Conservation (phyloP, 2,888 invertebrate species). For the Laothoe populi region DNA sequence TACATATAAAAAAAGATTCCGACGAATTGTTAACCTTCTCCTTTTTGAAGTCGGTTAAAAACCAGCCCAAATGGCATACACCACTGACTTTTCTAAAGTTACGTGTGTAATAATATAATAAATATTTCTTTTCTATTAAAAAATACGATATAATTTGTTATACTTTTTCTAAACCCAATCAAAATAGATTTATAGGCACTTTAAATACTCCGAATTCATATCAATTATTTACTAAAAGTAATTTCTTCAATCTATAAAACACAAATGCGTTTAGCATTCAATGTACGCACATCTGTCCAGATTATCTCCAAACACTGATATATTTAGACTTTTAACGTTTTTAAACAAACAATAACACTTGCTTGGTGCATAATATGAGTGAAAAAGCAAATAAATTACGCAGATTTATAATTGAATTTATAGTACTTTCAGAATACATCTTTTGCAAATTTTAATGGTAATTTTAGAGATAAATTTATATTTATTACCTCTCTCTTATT, state of each 20-base stretch:
- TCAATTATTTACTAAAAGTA: neutral
- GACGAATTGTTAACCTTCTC: too few relatives aligned
- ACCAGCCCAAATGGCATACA: too few relatives aligned
- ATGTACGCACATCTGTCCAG: neutral
- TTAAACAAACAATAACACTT: neutral
- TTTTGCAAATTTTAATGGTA: neutral
- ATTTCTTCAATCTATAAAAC: neutral
- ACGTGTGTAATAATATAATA: too few relatives aligned
- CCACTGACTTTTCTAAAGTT: too few relatives aligned
- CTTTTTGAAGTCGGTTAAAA: too few relatives aligned
- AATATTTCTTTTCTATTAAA: too few relatives aligned
- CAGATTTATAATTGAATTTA: neutral
- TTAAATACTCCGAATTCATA: too few relatives aligned
- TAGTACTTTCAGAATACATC: neutral
- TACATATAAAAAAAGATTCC: too few relatives aligned
- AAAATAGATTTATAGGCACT: too few relatives aligned
- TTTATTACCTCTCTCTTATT: too few relatives aligned
- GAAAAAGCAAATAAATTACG: neutral
- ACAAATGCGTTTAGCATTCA: neutral
- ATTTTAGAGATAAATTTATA: neutral
- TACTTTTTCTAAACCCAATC: too few relatives aligned
- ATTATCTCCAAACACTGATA: slow-evolving; percentile 8
- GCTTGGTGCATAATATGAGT: neutral
- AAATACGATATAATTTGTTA: too few relatives aligned
- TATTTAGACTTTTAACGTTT: neutral